These are phyloP conservation scores for Ascaphus truei DNA, from an alignment of 2,113 vertebrate genomes.

Conservation along the genomic window DNA sequence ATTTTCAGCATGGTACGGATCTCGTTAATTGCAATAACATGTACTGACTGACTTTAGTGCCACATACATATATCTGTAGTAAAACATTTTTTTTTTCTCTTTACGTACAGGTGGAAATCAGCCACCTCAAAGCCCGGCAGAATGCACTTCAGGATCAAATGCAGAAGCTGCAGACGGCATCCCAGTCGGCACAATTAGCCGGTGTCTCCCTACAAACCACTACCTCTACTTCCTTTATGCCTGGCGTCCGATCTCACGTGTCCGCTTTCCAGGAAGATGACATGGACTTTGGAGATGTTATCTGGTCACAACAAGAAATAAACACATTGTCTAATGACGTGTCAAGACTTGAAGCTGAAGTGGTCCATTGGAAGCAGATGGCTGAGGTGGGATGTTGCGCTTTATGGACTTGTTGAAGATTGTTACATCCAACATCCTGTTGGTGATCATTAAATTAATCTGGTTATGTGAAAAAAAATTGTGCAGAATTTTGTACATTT, in stretches of 20 bases:
- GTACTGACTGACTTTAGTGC: too few relatives aligned
- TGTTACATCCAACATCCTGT: too few relatives aligned
- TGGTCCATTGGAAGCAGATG: slow-evolving; percentile 83
- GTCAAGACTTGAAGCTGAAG: slow-evolving; percentile 79
- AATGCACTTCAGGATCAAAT: slow-evolving; percentile 83
- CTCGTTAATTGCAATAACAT: too few relatives aligned
- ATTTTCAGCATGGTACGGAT: too few relatives aligned
- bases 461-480: too few relatives aligned
- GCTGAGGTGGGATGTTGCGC: slow-evolving; percentile 69
- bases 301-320: slow-evolving; percentile 96
- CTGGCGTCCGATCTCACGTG: slow-evolving; percentile 52
- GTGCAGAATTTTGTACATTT: too few relatives aligned
- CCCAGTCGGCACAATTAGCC: slow-evolving; percentile 52
- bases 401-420: neutral
- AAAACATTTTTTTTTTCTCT: slow-evolving; percentile 25
- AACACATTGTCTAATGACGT: slow-evolving; percentile 87
- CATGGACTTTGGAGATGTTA: slow-evolving; percentile 87
- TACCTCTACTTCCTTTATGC: slow-evolving; percentile 54
- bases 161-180: slow-evolving; percentile 71
- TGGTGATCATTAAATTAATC: too few relatives aligned
- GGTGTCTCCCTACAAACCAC: slow-evolving; percentile 54
- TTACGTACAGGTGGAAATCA: slow-evolving; percentile 84
- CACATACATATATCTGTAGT: too few relatives aligned
- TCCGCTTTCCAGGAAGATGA: slow-evolving; percentile 83
- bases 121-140: slow-evolving; percentile 90